Base-by-base conservation (phyloP, 2,888 invertebrate genomes). In the Dicyrtoma fusca region DNA sequence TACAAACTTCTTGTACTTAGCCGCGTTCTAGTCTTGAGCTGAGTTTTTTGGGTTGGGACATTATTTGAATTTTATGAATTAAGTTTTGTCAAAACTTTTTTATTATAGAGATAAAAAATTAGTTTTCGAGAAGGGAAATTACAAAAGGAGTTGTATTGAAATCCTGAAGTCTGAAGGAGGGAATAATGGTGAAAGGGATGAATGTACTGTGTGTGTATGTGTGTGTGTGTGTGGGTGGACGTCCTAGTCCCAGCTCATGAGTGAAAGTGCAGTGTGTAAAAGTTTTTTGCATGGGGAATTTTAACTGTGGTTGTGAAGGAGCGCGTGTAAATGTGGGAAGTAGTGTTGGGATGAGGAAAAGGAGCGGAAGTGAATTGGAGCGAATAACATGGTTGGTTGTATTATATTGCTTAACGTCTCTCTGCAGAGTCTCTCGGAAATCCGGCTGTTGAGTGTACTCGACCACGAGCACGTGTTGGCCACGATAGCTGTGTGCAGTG, bases 381-480 rank as follows among this genome's bases (percentile, higher is more conserved):
- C 55, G 57, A 61, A 59, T 61, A 69, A 69, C 59, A 25, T 69
- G 61, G 14, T 59, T 69, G 57, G 19, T 61, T 69, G 45, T n/a
- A 45, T 47, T 59, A 2, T 49, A 49, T 23, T 34, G 34, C 34
- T 34, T 34, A 34, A 34, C 34, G 34, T 34, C 17, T 45, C 55
- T 59, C 21, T 63, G 49, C 73, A 79, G 77, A 75, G 72, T 64
- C 66, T 79, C 51, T 73, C 76, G 59, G 80, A 80, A 74, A 76
- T 80, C 74, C 77, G 80, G 70, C 74, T 80, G 69, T 68, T 80
- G 71, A 75, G 76, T 73, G 70, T 80, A 6, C 73, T 80, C 62
- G 80, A 80, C 74, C 80, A 80, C 59, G 80, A 80, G 64, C 77
- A 80, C 70, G 74, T 80, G 51, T 72, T 80, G 61, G 75, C 76